Percentiles rank a stretch among this genome's conserved stretches.
phyloP scores from a whole-genome alignment of 2,888 invertebrate genomes.

The Ctena decussata region DNA sequence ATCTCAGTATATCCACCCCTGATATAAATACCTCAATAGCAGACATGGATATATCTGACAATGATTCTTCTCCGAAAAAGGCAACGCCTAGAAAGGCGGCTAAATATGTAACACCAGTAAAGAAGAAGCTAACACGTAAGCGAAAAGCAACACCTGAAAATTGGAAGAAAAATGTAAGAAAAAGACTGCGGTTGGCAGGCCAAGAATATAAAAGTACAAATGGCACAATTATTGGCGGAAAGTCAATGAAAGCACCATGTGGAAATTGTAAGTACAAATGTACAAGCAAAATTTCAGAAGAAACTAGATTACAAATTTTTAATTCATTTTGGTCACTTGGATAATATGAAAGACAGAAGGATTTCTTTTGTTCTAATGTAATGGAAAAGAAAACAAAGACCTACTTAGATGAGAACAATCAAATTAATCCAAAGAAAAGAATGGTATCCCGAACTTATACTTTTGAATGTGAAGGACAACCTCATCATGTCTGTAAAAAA shows the following conservation, averaged over 20 bases:
- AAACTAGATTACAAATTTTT: no score
- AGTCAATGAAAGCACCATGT: no score
- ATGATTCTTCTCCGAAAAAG: no score
- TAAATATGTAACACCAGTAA: constrained; percentile 26
- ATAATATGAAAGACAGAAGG: no score
- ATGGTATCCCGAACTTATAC: constrained; percentile 14
- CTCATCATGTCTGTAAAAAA: constrained; percentile 39
- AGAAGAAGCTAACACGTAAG: constrained; percentile 16
- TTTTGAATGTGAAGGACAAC: constrained; percentile 16
- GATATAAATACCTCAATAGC: no score
- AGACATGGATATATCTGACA: no score
- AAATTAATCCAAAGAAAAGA: constrained; percentile 15
- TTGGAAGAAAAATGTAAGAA: constrained; percentile 56
- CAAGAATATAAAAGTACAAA: constrained; percentile 45
- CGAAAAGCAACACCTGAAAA: constrained; percentile 35
- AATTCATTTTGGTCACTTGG: constrained; percentile 30
- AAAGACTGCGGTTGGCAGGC: constrained; percentile 27
- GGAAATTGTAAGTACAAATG: no score
- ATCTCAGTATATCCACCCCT: no score
- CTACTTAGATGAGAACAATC: constrained; percentile 3
- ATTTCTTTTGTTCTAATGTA: constrained; percentile 34
- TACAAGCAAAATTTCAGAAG: no score
- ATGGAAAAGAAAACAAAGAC: constrained; percentile 31
- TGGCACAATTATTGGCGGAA: no score
- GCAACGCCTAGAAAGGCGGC: constrained; percentile 28